Conservation (phyloP, 2,113 vertebrate genomes). For the Pluvialis apricaria region DNA sequence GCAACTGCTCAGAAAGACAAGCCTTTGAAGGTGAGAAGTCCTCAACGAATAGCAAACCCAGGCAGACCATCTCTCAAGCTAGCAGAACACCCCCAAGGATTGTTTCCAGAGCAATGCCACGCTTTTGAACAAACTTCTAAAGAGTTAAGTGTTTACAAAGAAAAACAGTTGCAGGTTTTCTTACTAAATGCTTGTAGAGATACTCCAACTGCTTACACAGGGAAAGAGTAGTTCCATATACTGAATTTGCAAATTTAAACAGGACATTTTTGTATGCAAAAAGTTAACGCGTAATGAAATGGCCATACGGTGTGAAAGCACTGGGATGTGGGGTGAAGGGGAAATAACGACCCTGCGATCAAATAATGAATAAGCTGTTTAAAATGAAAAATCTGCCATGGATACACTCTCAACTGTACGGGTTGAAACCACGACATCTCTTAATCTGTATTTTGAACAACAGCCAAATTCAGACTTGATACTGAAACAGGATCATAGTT, state of each 20-base stretch:
- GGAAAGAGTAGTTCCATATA: neutral
- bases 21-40: neutral
- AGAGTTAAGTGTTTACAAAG: neutral
- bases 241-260: neutral
- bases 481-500: neutral
- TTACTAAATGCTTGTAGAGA: neutral
- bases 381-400: neutral
- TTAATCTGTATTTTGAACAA: neutral
- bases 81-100: neutral
- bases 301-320: rapidly evolving
- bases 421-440: too few relatives aligned
- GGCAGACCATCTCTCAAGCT: neutral
- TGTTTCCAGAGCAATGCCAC: neutral
- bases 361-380: neutral
- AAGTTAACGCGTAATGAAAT: neutral
- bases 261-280: neutral
- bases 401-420: too few relatives aligned
- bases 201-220: neutral
- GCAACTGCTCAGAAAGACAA: neutral
- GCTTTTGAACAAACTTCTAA: neutral
- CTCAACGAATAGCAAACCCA: neutral
- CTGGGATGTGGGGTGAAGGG: neutral
- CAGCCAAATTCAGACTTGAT: neutral
- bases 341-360: neutral
- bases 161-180: neutral